phyloP scores from a whole-genome alignment of 2,888 invertebrate genomes.

The Mimachlamys varia region DNA sequence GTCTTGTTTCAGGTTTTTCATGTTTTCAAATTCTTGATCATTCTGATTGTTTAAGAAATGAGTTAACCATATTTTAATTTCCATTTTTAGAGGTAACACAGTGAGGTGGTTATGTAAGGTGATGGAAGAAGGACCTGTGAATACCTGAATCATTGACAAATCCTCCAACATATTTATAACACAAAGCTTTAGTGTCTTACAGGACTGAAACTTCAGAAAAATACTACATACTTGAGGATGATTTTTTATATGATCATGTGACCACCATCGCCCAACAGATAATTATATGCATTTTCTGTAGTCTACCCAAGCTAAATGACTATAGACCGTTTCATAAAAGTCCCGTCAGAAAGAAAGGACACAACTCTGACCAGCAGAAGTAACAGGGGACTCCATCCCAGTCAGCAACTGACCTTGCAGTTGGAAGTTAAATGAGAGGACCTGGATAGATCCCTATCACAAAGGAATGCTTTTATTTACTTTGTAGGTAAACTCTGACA shows the following conservation, averaged over 20 bases:
- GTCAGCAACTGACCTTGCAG: background rate
- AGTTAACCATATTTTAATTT: too few relatives aligned
- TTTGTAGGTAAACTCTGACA: slow-evolving; percentile 9
- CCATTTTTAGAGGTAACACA: too few relatives aligned
- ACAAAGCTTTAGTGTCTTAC: background rate
- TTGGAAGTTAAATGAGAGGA: background rate
- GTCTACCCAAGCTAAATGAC: slow-evolving; percentile 31
- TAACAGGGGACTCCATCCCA: background rate
- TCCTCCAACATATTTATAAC: background rate
- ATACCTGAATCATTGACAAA: background rate
- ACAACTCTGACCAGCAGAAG: background rate
- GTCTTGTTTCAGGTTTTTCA: background rate
- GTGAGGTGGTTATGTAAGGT: background rate
- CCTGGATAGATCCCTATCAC: background rate
- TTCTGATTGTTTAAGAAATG: background rate
- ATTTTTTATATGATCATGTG: slow-evolving; percentile 31
- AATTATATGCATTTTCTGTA: slow-evolving; percentile 28
- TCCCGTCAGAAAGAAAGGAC: background rate
- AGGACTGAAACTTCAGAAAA: background rate
- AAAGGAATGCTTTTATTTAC: slow-evolving; percentile 28
- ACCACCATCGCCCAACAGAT: slow-evolving; percentile 21
- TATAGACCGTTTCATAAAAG: slow-evolving; percentile 19
- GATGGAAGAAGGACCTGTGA: background rate
- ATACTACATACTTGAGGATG: background rate
- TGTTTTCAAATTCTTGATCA: background rate